phyloP scores from a whole-genome alignment of 2,113 vertebrate genomes.

The Aramus guarauna region DNA sequence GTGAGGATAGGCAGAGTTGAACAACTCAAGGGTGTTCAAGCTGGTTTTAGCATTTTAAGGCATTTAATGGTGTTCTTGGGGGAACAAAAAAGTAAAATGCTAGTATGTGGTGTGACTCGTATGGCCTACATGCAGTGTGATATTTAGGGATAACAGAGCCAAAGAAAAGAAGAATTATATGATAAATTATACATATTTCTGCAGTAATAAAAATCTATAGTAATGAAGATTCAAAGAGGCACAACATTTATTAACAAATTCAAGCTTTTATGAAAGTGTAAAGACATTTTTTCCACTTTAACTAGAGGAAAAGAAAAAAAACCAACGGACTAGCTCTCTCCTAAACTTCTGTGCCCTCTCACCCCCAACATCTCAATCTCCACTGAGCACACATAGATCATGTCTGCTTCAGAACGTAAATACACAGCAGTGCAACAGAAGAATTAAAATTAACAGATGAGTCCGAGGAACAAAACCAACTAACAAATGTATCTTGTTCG shows the following conservation, averaged over 20 bases:
- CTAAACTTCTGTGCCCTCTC: neutral
- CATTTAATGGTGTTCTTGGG: neutral
- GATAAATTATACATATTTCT: neutral
- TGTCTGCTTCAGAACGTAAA: constrained; percentile 20
- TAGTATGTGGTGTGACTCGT: neutral
- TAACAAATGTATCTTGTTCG: constrained; percentile 71
- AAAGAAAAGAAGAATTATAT: neutral
- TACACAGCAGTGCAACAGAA: constrained; percentile 4
- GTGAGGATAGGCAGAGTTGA: neutral
- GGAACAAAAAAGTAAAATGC: neutral
- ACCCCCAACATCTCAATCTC: neutral
- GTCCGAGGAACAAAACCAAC: constrained; percentile 41
- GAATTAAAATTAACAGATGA: constrained; percentile 19
- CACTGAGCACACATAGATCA: neutral
- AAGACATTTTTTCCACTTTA: neutral
- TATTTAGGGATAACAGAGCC: neutral
- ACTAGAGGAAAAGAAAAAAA: neutral
- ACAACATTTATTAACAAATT: neutral
- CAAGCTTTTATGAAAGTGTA: neutral
- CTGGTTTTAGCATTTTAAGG: neutral
- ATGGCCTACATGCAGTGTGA: neutral
- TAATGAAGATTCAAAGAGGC: neutral
- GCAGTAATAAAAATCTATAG: neutral
- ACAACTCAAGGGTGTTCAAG: neutral
- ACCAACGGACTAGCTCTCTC: neutral